Conservation (phyloP, 2,888 invertebrate species). For the Drosophila tripunctata region DNA sequence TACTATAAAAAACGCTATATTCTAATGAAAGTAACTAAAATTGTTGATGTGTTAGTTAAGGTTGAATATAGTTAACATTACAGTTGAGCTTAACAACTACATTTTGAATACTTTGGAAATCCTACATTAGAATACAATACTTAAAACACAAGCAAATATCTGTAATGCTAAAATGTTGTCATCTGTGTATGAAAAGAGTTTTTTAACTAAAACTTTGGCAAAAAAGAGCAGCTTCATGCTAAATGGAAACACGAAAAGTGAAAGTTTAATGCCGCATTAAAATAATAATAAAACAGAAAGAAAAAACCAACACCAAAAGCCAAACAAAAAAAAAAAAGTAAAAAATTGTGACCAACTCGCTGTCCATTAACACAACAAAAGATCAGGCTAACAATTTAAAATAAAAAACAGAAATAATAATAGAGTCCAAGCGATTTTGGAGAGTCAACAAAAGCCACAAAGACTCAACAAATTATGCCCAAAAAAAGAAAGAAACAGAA, state of each 20-base stretch:
- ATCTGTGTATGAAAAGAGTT: no score
- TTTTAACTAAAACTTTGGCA: conserved; percentile 17
- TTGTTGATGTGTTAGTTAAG: no score
- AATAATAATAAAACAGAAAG: conserved; percentile 47
- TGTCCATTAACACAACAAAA: conserved; percentile 69
- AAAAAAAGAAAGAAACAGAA: conserved; percentile 13
- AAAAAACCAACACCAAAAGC: conserved; percentile 64
- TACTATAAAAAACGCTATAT: no score
- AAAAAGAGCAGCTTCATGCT: conserved; percentile 60
- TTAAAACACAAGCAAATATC: no score
- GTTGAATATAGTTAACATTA: no score
- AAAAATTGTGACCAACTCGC: conserved; percentile 64
- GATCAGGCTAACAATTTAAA: conserved; percentile 41
- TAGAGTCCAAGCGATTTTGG: no score
- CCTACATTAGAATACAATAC: no score
- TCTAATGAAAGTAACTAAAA: not conserved
- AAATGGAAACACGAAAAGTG: conserved; percentile 78
- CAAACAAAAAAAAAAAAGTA: no score
- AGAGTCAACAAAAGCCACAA: conserved; percentile 10
- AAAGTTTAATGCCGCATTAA: conserved; percentile 83
- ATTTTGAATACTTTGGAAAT: no score
- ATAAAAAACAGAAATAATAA: conserved; percentile 35
- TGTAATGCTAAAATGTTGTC: not conserved
- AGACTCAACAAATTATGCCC: conserved; percentile 31
- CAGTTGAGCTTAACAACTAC: no score